These are phyloP conservation scores for Muschampia staudingeri DNA, from an alignment of 2,888 invertebrate species.

Conservation along the genomic window DNA sequence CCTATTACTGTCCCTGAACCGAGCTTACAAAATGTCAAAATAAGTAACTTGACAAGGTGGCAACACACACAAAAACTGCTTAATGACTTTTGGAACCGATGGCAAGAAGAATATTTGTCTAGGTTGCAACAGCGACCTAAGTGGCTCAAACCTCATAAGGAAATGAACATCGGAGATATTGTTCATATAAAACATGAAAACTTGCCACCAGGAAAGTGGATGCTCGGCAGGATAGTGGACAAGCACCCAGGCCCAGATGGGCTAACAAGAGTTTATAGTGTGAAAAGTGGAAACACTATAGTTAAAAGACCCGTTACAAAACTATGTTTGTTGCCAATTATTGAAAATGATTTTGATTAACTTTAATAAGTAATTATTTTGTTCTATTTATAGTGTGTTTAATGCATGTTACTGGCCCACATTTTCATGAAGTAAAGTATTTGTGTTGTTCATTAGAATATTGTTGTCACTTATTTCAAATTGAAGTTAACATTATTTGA, in stretches of 20 bases:
- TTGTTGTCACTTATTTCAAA: no score
- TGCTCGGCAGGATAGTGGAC: not conserved
- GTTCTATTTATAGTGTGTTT: no score
- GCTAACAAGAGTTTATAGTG: not conserved
- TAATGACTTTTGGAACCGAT: not conserved
- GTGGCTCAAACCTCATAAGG: not conserved
- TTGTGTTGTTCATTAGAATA: no score
- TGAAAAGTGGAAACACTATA: not conserved
- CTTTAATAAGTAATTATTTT: no score
- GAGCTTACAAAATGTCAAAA: not conserved
- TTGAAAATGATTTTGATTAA: no score
- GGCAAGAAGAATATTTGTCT: not conserved
- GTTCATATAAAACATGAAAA: not conserved
- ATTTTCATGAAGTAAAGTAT: no score
- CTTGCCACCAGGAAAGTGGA: not conserved
- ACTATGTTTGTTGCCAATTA: not conserved
- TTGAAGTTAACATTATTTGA: no score
- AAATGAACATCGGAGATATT: not conserved
- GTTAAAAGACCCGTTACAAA: not conserved
- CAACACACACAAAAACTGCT: not conserved
- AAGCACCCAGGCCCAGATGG: not conserved
- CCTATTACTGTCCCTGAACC: not conserved
- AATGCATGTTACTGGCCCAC: no score
- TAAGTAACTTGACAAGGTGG: not conserved
- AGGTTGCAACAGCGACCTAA: not conserved